Conservation (phyloP, 2,113 vertebrate genomes). For the Burhinus oedicnemus region DNA sequence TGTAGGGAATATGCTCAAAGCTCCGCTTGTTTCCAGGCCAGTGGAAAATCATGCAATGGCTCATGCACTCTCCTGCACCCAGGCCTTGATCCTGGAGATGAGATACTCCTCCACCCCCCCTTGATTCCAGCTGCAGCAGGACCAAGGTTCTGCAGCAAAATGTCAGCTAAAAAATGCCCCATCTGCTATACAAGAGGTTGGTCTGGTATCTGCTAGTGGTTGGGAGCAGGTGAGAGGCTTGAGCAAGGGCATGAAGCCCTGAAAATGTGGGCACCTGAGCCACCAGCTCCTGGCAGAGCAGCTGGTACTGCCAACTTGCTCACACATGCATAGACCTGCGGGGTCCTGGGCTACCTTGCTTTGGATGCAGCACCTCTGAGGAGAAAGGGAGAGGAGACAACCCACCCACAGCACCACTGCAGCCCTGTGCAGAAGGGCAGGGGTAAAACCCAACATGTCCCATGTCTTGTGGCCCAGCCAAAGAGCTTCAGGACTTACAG, state of each 20-base stretch:
- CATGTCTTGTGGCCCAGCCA: background rate
- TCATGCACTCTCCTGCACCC: background rate
- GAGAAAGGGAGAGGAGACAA: background rate
- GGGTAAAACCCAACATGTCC: background rate
- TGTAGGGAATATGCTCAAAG: background rate
- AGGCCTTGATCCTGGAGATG: background rate
- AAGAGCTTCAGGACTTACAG: background rate
- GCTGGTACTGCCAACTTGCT: background rate
- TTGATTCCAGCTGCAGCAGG: background rate
- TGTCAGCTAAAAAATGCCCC: background rate
- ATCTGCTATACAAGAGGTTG: background rate
- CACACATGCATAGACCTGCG: fast-evolving
- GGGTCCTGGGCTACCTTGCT: background rate
- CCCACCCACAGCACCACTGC: background rate
- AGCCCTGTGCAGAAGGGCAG: background rate
- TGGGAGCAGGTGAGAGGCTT: background rate
- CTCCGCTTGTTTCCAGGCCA: background rate
- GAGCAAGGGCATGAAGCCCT: background rate
- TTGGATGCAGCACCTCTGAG: background rate
- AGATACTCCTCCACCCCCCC: background rate
- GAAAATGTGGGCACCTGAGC: background rate
- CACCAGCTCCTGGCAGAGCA: background rate
- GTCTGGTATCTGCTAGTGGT: fast-evolving
- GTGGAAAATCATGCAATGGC: background rate
- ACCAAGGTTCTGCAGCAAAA: background rate